A percentile compares a stretch with the other conserved stretches of the same genome.
These are phyloP conservation scores for Sanderia malayensis DNA, from an alignment of 30 jellyfish, hydroid and myxozoan species.

Conservation along the genomic window DNA sequence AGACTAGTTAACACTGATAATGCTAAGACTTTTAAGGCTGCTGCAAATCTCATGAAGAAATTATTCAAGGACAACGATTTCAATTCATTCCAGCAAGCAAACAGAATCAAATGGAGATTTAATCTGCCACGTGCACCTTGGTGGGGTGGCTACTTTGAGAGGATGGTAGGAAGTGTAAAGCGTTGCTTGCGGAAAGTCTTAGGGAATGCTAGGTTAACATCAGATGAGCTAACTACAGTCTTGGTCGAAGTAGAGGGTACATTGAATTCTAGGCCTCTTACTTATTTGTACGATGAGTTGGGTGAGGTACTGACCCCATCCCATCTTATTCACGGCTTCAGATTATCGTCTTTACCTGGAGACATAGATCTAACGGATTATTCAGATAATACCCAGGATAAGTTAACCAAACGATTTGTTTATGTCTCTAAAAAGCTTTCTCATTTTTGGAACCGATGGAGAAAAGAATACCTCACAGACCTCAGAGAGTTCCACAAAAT, in stretches of 20 bases:
- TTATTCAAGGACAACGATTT: background rate
- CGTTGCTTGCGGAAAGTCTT: conserved; percentile 44
- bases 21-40: conserved; percentile 24
- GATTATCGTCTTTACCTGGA: conserved; percentile 7
- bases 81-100: no score
- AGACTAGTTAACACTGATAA: background rate
- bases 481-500: conserved; percentile 9
- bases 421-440: conserved; percentile 8
- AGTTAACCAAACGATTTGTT: conserved; percentile 27
- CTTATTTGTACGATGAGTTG: conserved; percentile 22
- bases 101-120: conserved; percentile 38
- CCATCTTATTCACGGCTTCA: conserved; percentile 30
- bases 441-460: no score
- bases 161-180: conserved; percentile 44
- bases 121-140: no score
- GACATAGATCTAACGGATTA: background rate
- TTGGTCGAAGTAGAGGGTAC: conserved; percentile 36
- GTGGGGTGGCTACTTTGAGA: conserved; percentile 30
- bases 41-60: conserved; percentile 7
- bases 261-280: conserved; percentile 41
- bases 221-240: conserved; percentile 50
- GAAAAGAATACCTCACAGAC: no score
- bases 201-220: no score
- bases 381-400: background rate
- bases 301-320: conserved; percentile 44